Evolutionary conservation across 2,113 vertebrate genomes (phyloP), one percentile per base, ranked within the genome.

Genomic region (Herpetotheres cachinnans): DNA sequence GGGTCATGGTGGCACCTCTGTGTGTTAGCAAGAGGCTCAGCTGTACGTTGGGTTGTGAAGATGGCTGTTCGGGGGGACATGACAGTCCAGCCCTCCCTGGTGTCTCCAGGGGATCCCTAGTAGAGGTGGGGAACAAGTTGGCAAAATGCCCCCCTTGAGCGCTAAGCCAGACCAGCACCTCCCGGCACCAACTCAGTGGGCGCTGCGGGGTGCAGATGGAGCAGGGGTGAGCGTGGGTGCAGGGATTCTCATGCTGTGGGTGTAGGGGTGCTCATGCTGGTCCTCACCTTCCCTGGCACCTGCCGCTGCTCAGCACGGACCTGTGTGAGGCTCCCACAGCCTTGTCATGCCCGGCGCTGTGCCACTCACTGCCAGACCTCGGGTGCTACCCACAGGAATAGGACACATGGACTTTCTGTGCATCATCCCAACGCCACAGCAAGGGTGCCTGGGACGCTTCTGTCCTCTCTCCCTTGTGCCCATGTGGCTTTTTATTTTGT

Each of bases 271-370:
- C 63, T 61, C 24, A 3, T 2, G 6, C 25, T 94, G 73, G 20
- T 86, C 30, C 47, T 67, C 72, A 22, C 30, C 42, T 58, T 59
- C 44, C 38, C 47, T 76, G 29, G 21, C 27, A 16, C 1, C 52
- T 52, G 56, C 36, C 3, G 4, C 61, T 3, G 2, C 44, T 65
- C 50, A 34, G 70, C 21, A 15, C 1, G 10, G 56, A 56, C 20
- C 85, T 19, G 5, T 25, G 17, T 15, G 67, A 62, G 52, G n/a
- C 54, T 84, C 54, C 69, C 0, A 0, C 47, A 44, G 81, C 62
- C 0, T 0, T 0, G 0, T 44, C 0, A 0, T 10, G 8, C 66
- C 30, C 6, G 6, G 25, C 36, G 2, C 0, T 1, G 42, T 52
- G 67, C 29, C 56, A 92, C 16, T 52, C 6, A 3, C 77, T 76